Conservation (phyloP, 1,140 invertebrate genomes). For the Aplysia californica region DNA sequence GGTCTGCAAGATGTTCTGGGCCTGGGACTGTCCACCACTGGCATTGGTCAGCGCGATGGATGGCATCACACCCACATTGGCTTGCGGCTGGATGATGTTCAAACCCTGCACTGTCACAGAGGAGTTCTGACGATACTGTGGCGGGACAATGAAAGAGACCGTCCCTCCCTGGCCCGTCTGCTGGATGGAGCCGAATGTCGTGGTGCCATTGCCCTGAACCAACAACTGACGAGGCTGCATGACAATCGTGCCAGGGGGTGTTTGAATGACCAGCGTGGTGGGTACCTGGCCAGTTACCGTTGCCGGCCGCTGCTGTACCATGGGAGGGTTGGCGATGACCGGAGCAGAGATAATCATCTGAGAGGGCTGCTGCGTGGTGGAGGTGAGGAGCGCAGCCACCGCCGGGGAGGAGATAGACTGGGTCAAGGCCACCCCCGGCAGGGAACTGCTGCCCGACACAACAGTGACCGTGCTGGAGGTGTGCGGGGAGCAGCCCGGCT, state of each 20-base stretch:
- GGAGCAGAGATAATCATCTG: conserved; percentile 24
- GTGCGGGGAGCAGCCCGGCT: conserved; percentile 3
- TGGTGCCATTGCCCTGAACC: conserved; percentile 13
- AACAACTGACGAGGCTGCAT: conserved; percentile 19
- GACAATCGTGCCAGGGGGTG: conserved; percentile 20
- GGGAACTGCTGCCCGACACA: neutral
- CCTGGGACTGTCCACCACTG: neutral
- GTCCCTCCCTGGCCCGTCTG: conserved; percentile 14
- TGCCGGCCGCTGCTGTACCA: neutral
- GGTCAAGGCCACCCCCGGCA: neutral
- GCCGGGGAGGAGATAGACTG: conserved; percentile 21
- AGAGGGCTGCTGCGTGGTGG: neutral
- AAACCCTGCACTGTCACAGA: conserved; percentile 11
- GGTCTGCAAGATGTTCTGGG: conserved; percentile 13
- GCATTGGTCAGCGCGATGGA: conserved; percentile 10
- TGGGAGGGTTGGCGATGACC: neutral
- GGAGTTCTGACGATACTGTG: conserved; percentile 17
- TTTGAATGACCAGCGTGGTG: conserved; percentile 26
- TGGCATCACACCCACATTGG: conserved; percentile 10
- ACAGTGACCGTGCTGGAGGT: neutral
- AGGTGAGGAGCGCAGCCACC: conserved; percentile 19
- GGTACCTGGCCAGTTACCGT: neutral
- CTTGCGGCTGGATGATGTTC: conserved; percentile 16
- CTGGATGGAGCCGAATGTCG: conserved; percentile 8
- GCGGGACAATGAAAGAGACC: conserved; percentile 25